phyloP scores from a whole-genome alignment of 2,797 vertebrate species.

The Etheostoma perlongum region DNA sequence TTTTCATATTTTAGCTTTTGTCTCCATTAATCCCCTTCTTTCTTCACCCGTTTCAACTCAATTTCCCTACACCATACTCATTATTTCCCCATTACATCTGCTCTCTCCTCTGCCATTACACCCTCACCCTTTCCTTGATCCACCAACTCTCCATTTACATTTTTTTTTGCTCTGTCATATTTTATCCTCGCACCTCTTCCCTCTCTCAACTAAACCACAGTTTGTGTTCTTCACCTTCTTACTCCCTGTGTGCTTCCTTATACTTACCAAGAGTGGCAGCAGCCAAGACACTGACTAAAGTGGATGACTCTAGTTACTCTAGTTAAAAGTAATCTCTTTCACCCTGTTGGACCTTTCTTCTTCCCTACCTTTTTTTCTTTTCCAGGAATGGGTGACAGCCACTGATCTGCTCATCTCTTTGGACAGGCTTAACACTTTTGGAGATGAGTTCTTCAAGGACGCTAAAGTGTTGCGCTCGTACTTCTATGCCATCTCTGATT shows the following conservation, averaged over 20 bases:
- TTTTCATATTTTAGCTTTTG: constrained; percentile 54
- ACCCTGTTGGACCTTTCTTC: constrained; percentile 27
- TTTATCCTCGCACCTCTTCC: background rate
- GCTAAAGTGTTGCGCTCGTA: constrained; percentile 93
- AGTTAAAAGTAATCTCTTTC: constrained; percentile 24
- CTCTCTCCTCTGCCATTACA: constrained; percentile 18
- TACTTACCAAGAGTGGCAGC: constrained; percentile 16
- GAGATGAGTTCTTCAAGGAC: constrained; percentile 96
- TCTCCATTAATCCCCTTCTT: constrained; percentile 56
- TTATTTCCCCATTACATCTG: constrained; percentile 65
- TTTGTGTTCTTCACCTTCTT: constrained; percentile 10
- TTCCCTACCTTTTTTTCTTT: constrained; percentile 30
- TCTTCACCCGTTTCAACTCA: constrained; percentile 44
- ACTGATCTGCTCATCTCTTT: constrained; percentile 94
- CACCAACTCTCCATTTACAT: constrained; percentile 8
- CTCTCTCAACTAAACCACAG: constrained; percentile 24
- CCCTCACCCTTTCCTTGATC: constrained; percentile 42
- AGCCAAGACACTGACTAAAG: constrained; percentile 64
- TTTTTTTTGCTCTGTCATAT: constrained; percentile 14
- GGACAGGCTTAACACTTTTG: constrained; percentile 95
- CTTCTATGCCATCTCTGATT: constrained; percentile 95
- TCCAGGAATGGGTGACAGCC: constrained; percentile 96
- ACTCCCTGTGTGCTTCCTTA: constrained; percentile 26
- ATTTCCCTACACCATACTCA: constrained; percentile 54
- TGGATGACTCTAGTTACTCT: too few species aligned